These are phyloP conservation scores for Aphis craccivora DNA, from an alignment of 1,140 invertebrate genomes.

Conservation along the genomic window DNA sequence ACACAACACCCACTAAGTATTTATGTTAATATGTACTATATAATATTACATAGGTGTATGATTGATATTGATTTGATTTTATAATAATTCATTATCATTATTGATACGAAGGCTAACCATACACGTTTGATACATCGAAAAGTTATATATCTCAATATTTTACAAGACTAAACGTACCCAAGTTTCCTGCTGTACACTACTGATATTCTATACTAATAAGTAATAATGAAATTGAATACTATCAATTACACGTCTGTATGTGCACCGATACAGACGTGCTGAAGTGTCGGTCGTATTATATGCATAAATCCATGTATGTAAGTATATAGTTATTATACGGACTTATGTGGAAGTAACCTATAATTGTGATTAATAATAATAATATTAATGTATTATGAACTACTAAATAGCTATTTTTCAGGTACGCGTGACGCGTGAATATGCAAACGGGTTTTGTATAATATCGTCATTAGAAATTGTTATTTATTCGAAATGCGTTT, in stretches of 20 bases:
- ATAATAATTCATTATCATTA: background rate
- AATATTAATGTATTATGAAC: background rate
- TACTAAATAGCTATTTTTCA: background rate
- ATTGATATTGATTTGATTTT: background rate
- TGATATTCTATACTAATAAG: background rate
- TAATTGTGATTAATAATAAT: background rate
- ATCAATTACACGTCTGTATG: background rate
- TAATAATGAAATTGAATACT: background rate
- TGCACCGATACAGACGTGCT: background rate
- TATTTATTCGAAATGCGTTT: conserved; percentile 46
- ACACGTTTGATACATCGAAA: background rate
- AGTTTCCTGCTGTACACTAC: background rate
- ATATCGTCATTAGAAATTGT: conserved; percentile 16
- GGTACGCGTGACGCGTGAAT: background rate
- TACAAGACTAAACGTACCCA: background rate
- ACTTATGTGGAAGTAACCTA: background rate
- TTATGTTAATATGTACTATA: background rate
- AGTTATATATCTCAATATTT: background rate
- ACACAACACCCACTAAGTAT: background rate
- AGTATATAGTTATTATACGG: background rate
- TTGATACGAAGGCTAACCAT: conserved; percentile 21
- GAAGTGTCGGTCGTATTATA: background rate
- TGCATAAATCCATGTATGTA: background rate
- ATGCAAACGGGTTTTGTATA: background rate
- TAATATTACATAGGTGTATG: background rate